phyloP scores from a whole-genome alignment of 2,113 vertebrate species.

The Cyanocitta stelleri region DNA sequence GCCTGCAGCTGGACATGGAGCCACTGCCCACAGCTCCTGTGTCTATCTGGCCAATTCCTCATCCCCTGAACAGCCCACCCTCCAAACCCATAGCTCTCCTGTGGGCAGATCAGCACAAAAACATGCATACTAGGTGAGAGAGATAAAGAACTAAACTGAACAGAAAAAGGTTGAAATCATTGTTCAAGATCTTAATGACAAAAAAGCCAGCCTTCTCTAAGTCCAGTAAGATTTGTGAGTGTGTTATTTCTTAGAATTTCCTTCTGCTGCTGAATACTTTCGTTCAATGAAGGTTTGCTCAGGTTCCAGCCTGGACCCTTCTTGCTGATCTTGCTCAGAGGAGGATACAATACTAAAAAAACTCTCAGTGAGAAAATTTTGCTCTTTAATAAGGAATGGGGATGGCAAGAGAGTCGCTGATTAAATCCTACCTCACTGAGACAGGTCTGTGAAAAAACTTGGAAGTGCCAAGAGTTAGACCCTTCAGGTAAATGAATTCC shows the following conservation, averaged over 20 bases:
- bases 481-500: neutral
- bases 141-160: neutral
- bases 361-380: neutral
- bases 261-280: neutral
- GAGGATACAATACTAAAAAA: neutral
- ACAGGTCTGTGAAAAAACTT: neutral
- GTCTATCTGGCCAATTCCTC: neutral
- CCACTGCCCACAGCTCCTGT: neutral
- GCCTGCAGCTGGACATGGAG: neutral
- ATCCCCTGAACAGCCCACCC: fast-evolving
- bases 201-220: neutral
- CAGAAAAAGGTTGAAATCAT: neutral
- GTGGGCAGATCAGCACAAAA: neutral
- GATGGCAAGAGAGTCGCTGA: neutral
- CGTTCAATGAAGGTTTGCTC: neutral
- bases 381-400: neutral
- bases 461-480: neutral
- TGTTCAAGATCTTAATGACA: neutral
- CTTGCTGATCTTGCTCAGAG: neutral
- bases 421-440: neutral
- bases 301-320: neutral
- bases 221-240: neutral
- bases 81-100: neutral
- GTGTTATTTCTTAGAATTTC: neutral
- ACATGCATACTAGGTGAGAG: neutral